A percentile compares a stretch with the other conserved stretches of the same genome.
phyloP scores from a whole-genome alignment of 2,797 vertebrate genomes.

The Sebastes minor region DNA sequence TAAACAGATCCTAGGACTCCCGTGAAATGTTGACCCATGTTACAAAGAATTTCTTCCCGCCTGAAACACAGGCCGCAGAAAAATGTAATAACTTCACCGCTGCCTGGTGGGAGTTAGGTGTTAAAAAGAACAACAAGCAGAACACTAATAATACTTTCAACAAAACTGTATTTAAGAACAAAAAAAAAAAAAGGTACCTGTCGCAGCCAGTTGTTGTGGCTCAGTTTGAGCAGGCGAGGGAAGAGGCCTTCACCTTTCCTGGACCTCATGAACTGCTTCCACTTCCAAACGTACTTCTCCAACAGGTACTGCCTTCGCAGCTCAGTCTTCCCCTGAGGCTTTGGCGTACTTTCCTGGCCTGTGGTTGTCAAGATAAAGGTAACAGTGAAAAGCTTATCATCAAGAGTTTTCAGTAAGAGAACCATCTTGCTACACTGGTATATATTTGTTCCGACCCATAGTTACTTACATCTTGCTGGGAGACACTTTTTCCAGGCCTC shows the following conservation, averaged over 20 bases:
- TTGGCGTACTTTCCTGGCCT: slow-evolving; percentile 87
- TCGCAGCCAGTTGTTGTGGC: slow-evolving; percentile 98
- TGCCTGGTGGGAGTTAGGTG: no score
- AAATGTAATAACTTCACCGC: no score
- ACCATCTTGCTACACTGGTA: not conserved
- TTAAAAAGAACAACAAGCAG: not conserved
- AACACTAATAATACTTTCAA: not conserved
- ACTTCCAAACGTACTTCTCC: slow-evolving; percentile 97
- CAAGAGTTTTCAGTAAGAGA: not conserved
- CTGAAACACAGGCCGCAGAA: no score
- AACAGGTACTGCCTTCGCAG: slow-evolving; percentile 91
- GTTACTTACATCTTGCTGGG: slow-evolving; percentile 90
- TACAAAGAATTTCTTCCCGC: no score
- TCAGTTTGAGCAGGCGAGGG: slow-evolving; percentile 92
- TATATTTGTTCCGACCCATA: not conserved
- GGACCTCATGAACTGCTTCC: slow-evolving; percentile 95
- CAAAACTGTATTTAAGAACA: not conserved
- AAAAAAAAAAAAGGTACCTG: slow-evolving; percentile 80
- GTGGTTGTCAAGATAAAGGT: not conserved
- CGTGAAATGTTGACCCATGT: no score
- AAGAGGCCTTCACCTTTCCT: slow-evolving; percentile 87
- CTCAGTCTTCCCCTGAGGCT: slow-evolving; percentile 89
- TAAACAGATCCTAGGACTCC: no score
- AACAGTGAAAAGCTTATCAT: not conserved
- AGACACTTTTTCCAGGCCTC: slow-evolving; percentile 99